Conservation (phyloP, 2,113 vertebrate genomes). For the Phoxinus phoxinus region DNA sequence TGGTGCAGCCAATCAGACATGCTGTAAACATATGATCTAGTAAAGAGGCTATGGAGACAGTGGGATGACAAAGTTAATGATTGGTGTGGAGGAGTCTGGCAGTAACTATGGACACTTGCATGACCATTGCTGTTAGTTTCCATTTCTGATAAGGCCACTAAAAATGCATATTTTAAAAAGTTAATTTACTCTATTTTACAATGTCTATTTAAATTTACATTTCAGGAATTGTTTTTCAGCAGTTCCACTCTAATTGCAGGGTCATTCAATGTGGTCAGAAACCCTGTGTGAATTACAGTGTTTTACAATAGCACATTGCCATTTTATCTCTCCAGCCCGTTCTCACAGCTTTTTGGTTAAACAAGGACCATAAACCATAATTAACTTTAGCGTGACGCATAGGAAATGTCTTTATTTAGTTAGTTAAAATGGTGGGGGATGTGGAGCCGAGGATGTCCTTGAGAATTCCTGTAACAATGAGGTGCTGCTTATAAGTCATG, state of each 20-base stretch:
- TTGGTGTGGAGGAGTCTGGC: conserved; percentile 1
- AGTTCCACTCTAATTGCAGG: not conserved
- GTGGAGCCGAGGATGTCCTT: not conserved
- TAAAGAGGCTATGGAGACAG: conserved; percentile 32
- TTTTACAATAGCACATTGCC: not conserved
- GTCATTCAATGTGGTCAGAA: not conserved
- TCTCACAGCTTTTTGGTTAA: not conserved
- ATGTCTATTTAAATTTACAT: no score
- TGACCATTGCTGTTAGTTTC: not conserved
- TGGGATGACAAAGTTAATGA: conserved; percentile 9
- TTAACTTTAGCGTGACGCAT: conserved; percentile 11
- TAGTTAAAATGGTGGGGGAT: not conserved
- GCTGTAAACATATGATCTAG: conserved; percentile 46
- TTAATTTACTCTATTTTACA: not conserved
- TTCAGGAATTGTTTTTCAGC: not conserved
- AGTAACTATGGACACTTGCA: not conserved
- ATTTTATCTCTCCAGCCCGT: no score
- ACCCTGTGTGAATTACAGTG: not conserved
- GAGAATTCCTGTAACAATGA: not conserved
- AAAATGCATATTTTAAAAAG: not conserved
- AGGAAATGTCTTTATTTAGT: conserved; percentile 22
- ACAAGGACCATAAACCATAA: not conserved
- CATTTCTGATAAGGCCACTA: not conserved
- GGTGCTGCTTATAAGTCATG: conserved; percentile 1
- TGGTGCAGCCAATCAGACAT: conserved; percentile 27